Percentiles rank a stretch among this genome's conserved stretches.
These are phyloP conservation scores for Mallotus villosus DNA, from an alignment of 2,797 vertebrate genomes.

Conservation along the genomic window DNA sequence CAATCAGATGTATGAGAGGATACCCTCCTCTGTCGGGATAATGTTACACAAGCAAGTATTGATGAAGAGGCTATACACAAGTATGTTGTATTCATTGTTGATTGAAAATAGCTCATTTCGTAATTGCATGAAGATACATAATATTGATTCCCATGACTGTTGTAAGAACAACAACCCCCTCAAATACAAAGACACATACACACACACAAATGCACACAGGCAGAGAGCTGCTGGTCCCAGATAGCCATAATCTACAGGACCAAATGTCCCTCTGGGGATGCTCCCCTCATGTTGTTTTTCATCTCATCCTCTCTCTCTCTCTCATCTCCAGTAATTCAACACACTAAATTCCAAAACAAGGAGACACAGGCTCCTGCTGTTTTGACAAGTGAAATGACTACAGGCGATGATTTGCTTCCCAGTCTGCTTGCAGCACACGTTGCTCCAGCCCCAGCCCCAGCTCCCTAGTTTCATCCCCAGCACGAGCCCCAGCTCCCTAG, in stretches of 20 bases:
- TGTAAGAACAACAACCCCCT: constrained; percentile 40
- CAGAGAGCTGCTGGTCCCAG: constrained; percentile 51
- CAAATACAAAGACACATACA: constrained; percentile 3
- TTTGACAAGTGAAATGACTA: constrained; percentile 77
- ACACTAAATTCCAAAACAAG: constrained; percentile 64
- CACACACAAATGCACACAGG: constrained; percentile 50
- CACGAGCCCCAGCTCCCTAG: too few species aligned
- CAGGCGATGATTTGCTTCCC: constrained; percentile 64
- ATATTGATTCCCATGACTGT: constrained; percentile 53
- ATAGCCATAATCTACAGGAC: constrained; percentile 60
- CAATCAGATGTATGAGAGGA: too few species aligned
- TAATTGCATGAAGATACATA: constrained; percentile 50
- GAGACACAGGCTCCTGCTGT: constrained; percentile 60
- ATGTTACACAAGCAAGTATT: neutral
- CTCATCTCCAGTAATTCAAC: constrained; percentile 67
- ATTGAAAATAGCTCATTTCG: too few species aligned
- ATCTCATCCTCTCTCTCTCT: constrained; percentile 64
- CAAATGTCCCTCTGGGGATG: constrained; percentile 60
- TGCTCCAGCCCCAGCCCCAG: constrained; percentile 3
- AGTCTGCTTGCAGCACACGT: constrained; percentile 68
- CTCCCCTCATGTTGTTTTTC: constrained; percentile 58
- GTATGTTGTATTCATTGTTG: too few species aligned
- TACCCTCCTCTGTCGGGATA: neutral
- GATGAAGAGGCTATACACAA: constrained; percentile 42
- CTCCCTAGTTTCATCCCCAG: neutral